phyloP scores from a whole-genome alignment of 1,140 invertebrate genomes.

The Ephestia elutella region DNA sequence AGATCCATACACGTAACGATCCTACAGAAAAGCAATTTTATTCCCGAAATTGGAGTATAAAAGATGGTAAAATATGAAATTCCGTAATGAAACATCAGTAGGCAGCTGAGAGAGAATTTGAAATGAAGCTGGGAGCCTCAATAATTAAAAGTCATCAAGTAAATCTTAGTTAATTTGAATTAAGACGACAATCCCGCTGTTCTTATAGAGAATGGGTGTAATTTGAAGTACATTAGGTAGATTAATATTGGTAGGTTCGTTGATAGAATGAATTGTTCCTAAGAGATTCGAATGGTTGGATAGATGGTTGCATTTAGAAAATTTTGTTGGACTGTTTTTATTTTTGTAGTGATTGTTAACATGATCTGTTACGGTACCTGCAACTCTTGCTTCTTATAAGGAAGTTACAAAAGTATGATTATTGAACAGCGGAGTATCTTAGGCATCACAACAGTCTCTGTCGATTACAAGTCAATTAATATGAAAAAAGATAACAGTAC shows the following conservation, averaged over 20 bases:
- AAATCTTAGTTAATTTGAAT: slow-evolving; percentile 23
- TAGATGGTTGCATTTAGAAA: not conserved
- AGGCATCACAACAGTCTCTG: no score
- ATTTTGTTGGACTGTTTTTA: not conserved
- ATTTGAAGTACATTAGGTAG: slow-evolving; percentile 16
- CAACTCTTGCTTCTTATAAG: no score
- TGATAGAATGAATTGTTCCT: slow-evolving; percentile 10
- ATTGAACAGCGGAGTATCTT: no score
- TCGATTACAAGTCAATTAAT: no score
- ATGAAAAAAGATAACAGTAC: no score
- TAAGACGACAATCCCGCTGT: slow-evolving; percentile 20
- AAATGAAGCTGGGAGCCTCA: slow-evolving; percentile 11
- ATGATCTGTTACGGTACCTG: no score
- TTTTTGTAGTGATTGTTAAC: not conserved
- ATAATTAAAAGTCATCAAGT: slow-evolving; percentile 22
- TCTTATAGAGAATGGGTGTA: slow-evolving; percentile 10
- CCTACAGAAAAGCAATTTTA: slow-evolving; percentile 1
- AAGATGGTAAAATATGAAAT: slow-evolving; percentile 15
- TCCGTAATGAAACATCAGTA: slow-evolving; percentile 13
- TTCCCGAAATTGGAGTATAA: slow-evolving; percentile 6
- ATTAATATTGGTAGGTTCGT: slow-evolving; percentile 21
- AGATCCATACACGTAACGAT: not conserved
- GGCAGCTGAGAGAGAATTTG: not conserved
- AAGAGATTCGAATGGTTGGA: slow-evolving; percentile 13
- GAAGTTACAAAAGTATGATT: no score